These are phyloP conservation scores for Halisarca cf. caerulea DNA, from an alignment of 37 sponge, comb jelly and placozoan species.

Conservation along the genomic window DNA sequence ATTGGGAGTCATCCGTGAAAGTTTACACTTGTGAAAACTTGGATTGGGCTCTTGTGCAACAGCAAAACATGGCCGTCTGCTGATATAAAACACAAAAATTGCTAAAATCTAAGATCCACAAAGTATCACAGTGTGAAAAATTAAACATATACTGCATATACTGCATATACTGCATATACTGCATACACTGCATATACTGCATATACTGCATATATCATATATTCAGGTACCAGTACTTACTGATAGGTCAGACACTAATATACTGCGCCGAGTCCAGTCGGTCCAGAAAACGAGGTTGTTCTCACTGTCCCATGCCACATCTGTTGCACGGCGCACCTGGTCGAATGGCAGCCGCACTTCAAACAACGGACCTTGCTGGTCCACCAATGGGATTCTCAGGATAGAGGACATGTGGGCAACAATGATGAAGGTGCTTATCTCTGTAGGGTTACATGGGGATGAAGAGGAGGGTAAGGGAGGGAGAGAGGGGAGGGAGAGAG, in stretches of 20 bases:
- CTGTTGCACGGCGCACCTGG: neutral
- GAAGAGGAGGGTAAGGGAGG: too few relatives aligned
- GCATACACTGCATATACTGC: too few relatives aligned
- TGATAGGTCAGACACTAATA: neutral
- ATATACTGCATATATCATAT: neutral
- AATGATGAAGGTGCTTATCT: neutral
- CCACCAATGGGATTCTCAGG: neutral
- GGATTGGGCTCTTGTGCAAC: too few relatives aligned
- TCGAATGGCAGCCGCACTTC: neutral
- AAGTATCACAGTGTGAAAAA: too few relatives aligned
- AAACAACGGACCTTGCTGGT: neutral
- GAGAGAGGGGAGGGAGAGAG: constrained; percentile 24
- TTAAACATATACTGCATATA: too few relatives aligned
- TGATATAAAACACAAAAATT: too few relatives aligned
- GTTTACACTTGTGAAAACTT: too few relatives aligned
- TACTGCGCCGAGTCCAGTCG: neutral
- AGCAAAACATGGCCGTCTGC: too few relatives aligned
- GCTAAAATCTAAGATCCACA: too few relatives aligned
- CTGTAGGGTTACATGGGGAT: too few relatives aligned
- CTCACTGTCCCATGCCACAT: neutral
- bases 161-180: too few relatives aligned
- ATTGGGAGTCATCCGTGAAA: too few relatives aligned
- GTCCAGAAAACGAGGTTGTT: neutral
- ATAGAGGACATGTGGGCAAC: neutral
- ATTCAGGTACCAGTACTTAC: neutral